Evolutionary conservation across 2,113 vertebrate genomes (phyloP).

Genomic region (Antennarius striatus): DNA sequence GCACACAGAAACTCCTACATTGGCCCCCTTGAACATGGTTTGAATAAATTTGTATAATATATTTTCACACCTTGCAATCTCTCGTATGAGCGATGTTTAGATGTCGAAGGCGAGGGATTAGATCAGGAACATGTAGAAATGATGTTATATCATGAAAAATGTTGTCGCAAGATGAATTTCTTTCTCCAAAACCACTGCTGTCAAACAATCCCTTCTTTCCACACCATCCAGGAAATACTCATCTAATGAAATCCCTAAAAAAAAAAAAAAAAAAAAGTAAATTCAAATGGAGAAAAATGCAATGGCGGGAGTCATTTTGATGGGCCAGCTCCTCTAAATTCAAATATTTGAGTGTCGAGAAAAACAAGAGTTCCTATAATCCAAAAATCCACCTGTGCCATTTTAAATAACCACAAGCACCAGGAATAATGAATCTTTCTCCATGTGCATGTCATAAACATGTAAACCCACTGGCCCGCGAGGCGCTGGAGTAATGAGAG

Average conservation of each 20-base stretch:
- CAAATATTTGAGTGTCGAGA: constrained; percentile 25
- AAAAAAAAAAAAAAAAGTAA: constrained; percentile 8
- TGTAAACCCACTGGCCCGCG: constrained; percentile 48
- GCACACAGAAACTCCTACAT: constrained; percentile 10
- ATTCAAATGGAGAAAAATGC: not conserved
- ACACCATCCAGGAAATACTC: constrained; percentile 20
- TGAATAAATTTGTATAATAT: constrained; percentile 56
- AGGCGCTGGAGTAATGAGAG: constrained; percentile 68
- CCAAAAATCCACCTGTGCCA: constrained; percentile 48
- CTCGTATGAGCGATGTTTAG: constrained; percentile 16
- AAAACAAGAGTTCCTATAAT: constrained; percentile 43
- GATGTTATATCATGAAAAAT: not conserved
- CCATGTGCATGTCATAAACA: constrained; percentile 65
- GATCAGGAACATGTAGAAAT: not conserved
- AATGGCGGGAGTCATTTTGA: constrained; percentile 16
- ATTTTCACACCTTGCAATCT: constrained; percentile 25
- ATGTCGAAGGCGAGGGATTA: constrained; percentile 12
- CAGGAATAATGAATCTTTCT: constrained; percentile 65
- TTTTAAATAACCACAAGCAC: constrained; percentile 64
- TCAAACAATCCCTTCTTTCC: constrained; percentile 3
- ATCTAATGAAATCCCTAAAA: constrained; percentile 18
- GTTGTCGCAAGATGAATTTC: not conserved
- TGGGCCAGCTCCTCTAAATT: constrained; percentile 50
- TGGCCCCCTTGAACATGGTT: constrained; percentile 27
- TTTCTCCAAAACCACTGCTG: constrained; percentile 1